phyloP scores from a whole-genome alignment of 2,797 vertebrate genomes.

The Clarias fuscus region DNA sequence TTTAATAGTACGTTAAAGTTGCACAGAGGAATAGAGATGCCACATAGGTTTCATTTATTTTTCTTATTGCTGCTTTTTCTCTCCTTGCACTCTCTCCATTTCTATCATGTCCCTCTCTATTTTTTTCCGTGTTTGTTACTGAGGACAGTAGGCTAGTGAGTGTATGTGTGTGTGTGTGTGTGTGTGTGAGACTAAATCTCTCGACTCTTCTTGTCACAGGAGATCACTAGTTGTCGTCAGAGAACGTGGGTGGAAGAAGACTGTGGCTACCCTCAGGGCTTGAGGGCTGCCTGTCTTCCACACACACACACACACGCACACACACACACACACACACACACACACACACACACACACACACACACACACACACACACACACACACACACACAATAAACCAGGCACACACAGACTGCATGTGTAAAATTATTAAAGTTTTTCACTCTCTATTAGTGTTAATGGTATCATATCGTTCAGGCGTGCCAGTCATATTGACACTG shows the following conservation, averaged over 20 bases:
- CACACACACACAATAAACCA: too few relatives aligned
- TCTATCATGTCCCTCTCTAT: neutral
- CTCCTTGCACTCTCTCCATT: neutral
- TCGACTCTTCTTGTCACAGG: conserved; percentile 19
- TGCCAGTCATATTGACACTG: conserved; percentile 19
- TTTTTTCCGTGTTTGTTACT: neutral
- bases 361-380: neutral
- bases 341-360: neutral
- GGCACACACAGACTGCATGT: neutral
- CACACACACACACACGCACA: neutral
- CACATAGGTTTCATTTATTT: neutral
- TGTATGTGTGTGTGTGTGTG: conserved; percentile 5
- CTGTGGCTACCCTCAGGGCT: conserved; percentile 18
- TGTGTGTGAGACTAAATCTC: conserved; percentile 33
- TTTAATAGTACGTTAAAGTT: conserved; percentile 38
- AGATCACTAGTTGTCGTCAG: conserved; percentile 40
- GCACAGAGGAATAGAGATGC: conserved; percentile 10
- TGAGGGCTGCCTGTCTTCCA: neutral
- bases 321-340: neutral
- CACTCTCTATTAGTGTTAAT: neutral
- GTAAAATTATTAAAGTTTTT: neutral
- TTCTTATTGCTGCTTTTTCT: neutral
- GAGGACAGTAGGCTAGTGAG: conserved; percentile 8
- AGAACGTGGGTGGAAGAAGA: conserved; percentile 17
- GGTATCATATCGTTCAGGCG: neutral